Conservation (phyloP, 2,797 vertebrate species). For the Tachyglossus aculeatus region DNA sequence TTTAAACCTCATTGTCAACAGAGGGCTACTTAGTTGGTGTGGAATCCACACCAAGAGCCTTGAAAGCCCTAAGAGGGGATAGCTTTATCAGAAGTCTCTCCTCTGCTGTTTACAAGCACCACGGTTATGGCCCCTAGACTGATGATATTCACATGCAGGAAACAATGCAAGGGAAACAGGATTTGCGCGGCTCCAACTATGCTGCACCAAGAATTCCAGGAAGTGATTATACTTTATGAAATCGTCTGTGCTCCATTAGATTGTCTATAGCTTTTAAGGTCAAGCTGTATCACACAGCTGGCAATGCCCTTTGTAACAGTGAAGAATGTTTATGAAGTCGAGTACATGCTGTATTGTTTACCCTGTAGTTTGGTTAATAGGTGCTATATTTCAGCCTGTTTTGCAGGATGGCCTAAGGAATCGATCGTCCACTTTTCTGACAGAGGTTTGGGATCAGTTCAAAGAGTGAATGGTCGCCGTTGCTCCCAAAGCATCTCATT, state of each 20-base stretch:
- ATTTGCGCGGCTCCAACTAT: slow-evolving; percentile 95
- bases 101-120: slow-evolving; percentile 78
- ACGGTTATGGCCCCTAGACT: slow-evolving; percentile 84
- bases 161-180: slow-evolving; percentile 98
- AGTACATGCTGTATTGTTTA: slow-evolving; percentile 82
- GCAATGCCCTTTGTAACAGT: slow-evolving; percentile 86
- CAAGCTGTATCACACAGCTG: slow-evolving; percentile 75
- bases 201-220: slow-evolving; percentile 97
- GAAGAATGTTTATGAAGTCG: slow-evolving; percentile 74
- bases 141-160: slow-evolving; percentile 88
- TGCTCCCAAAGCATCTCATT: slow-evolving; percentile 17
- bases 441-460: slow-evolving; percentile 68
- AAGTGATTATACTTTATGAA: slow-evolving; percentile 99
- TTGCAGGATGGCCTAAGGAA: slow-evolving; percentile 73
- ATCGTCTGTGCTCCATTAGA: slow-evolving; percentile 88
- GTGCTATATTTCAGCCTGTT: slow-evolving; percentile 69
- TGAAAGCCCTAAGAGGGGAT: slow-evolving; percentile 47
- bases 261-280: slow-evolving; percentile 88
- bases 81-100: slow-evolving; percentile 71
- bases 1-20: no score
- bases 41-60: background rate
- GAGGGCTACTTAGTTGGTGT: background rate
- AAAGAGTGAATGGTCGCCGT: slow-evolving; percentile 66
- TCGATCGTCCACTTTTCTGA: slow-evolving; percentile 71
- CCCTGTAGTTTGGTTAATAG: slow-evolving; percentile 59